These are phyloP conservation scores for Thumatha senex DNA, from an alignment of 2,888 invertebrate species.

Conservation along the genomic window DNA sequence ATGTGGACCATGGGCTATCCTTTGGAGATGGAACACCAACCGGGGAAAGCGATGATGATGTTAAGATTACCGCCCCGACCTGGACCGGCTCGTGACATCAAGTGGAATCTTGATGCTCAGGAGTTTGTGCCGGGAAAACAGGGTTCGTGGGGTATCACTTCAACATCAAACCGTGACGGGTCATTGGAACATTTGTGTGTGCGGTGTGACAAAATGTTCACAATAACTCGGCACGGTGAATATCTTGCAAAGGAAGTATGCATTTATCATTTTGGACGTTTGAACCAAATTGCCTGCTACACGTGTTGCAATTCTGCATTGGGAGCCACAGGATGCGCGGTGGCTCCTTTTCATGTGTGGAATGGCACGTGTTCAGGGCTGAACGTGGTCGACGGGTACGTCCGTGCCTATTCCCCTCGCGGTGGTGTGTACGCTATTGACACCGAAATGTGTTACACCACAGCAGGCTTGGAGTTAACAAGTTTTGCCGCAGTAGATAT, in stretches of 20 bases:
- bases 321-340: slow-evolving; percentile 85
- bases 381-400: slow-evolving; percentile 88
- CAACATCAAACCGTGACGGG: slow-evolving; percentile 82
- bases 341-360: slow-evolving; percentile 89
- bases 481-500: slow-evolving; percentile 92
- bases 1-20: slow-evolving; percentile 89
- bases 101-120: slow-evolving; percentile 86
- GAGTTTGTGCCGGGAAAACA: slow-evolving; percentile 86
- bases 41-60: slow-evolving; percentile 85
- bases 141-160: slow-evolving; percentile 81
- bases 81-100: slow-evolving; percentile 58
- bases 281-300: slow-evolving; percentile 82
- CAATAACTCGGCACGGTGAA: slow-evolving; percentile 87
- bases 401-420: slow-evolving; percentile 81
- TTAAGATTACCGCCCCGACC: slow-evolving; percentile 81
- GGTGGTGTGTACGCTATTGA: slow-evolving; percentile 92
- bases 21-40: slow-evolving; percentile 84
- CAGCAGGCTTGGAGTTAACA: slow-evolving; percentile 92
- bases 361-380: slow-evolving; percentile 86
- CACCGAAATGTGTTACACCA: slow-evolving; percentile 98
- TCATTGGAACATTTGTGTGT: slow-evolving; percentile 86
- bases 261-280: slow-evolving; percentile 94
- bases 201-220: slow-evolving; percentile 89
- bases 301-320: slow-evolving; percentile 85
- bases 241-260: slow-evolving; percentile 90